Base-by-base conservation (phyloP, 53 echinoderm and acorn worm genomes). In the Zoroaster sp. region DNA sequence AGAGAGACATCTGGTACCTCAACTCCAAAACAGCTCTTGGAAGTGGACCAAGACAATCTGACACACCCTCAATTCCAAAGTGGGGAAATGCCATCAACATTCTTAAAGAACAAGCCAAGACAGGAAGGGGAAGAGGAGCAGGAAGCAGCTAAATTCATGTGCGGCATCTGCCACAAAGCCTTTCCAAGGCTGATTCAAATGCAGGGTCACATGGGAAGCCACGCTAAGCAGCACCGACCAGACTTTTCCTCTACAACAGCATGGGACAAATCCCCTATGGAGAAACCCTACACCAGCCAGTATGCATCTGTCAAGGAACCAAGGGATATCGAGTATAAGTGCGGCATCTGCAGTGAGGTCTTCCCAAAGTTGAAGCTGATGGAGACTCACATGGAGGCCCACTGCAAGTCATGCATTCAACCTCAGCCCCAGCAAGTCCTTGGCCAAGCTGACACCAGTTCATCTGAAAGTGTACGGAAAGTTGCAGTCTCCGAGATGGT, bases 181-280 rank as follows among this genome's bases (percentile, higher is more conserved):
- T 85, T 85, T 21, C 85, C 85, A 5, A 47, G 85, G 11, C 69
- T 85, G 18, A 36, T 70, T 66, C 85, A 85, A 14, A 49, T 85
- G 85, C 85, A 85, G 34, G 85, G 85, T 28, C 85, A 85, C 85
- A 85, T 85, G 85, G 85, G 85, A 17, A 70, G 69, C 34, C 85
- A 85, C 33, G 85, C 69, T 14, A 66, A 49, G 49, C 69, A 37
- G 51, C 72, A 40, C 18, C 69, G 71, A 6, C 7, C 45, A 15
- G 41, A 12, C 21, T 32, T 49, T 3, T 12, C 49, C 43, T 2
- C 54, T 28, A 28, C 49, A 2, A 15, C 10, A 31, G 9, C 30
- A 10, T 3, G 21, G 5, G 30, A 36, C 30, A 17, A 35, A 3
- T 8, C 54, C 55, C 15, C 2, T 8, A 15, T 42, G 4, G 4